phyloP scores from a whole-genome alignment of 2,797 vertebrate species.

The Centropyge bicolor region DNA sequence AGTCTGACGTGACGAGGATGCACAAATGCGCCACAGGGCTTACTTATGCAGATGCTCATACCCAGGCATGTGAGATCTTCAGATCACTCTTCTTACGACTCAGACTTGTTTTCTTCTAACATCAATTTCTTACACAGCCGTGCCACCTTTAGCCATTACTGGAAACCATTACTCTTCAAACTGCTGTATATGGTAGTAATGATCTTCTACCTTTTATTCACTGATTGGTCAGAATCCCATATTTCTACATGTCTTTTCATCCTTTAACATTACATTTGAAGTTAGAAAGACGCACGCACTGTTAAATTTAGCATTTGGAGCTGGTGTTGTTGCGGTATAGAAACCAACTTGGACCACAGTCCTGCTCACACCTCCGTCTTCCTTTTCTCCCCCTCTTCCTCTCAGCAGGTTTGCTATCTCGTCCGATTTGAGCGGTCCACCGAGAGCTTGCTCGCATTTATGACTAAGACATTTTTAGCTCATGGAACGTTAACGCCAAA shows the following conservation, averaged over 20 bases:
- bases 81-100: background rate
- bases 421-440: background rate
- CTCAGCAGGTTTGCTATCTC: background rate
- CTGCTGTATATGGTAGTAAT: background rate
- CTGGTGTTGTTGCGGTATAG: background rate
- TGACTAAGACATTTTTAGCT: background rate
- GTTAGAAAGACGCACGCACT: no score
- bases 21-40: background rate
- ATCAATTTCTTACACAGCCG: background rate
- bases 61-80: background rate
- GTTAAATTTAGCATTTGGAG: background rate
- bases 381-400: background rate
- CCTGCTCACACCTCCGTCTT: no score
- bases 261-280: background rate
- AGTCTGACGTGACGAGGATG: conserved; percentile 23
- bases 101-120: background rate
- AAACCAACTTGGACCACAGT: background rate
- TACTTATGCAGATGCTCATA: conserved; percentile 8
- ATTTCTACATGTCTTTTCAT: background rate
- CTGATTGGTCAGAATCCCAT: background rate
- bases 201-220: background rate
- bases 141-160: background rate
- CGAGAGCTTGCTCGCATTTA: background rate
- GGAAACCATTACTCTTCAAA: background rate
- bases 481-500: background rate